Evolutionary conservation across 2,888 invertebrate genomes (phyloP).

Genomic region (Aphidoletes aphidimyza): DNA sequence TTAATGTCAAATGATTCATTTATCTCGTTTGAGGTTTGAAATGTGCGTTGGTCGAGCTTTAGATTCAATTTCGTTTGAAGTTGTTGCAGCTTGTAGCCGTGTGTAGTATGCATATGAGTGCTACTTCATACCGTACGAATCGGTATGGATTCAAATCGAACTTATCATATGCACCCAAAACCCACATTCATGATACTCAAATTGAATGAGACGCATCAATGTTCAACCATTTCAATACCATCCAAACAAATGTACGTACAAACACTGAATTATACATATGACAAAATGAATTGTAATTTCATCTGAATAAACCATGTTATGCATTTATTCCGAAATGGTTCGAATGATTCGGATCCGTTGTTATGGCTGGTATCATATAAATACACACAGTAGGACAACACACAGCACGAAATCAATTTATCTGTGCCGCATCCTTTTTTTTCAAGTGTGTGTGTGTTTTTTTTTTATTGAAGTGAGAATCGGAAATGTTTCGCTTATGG

Average conservation of each 20-base stretch:
- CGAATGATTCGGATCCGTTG: too few relatives aligned
- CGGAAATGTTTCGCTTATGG: background rate
- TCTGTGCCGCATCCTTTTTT: background rate
- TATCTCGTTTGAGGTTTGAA: background rate
- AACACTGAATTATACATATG: constrained; percentile 39
- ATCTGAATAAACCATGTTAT: constrained; percentile 24
- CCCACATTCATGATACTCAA: background rate
- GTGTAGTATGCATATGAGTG: background rate
- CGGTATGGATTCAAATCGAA: too few relatives aligned
- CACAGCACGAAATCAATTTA: background rate
- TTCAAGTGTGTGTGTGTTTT: too few relatives aligned
- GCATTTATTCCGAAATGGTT: constrained; percentile 42
- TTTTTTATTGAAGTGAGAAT: background rate
- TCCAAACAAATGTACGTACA: background rate
- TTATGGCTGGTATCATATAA: too few relatives aligned
- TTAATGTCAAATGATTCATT: background rate
- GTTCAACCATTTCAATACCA: background rate
- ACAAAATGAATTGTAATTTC: constrained; percentile 21
- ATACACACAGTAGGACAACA: background rate
- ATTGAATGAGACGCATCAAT: background rate
- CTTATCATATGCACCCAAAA: background rate
- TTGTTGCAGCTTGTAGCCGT: too few relatives aligned
- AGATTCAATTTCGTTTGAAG: background rate
- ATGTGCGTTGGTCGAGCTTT: background rate
- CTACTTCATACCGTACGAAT: too few relatives aligned